phyloP scores from a whole-genome alignment of 2,797 vertebrate genomes.

The Tragopan temminckii region DNA sequence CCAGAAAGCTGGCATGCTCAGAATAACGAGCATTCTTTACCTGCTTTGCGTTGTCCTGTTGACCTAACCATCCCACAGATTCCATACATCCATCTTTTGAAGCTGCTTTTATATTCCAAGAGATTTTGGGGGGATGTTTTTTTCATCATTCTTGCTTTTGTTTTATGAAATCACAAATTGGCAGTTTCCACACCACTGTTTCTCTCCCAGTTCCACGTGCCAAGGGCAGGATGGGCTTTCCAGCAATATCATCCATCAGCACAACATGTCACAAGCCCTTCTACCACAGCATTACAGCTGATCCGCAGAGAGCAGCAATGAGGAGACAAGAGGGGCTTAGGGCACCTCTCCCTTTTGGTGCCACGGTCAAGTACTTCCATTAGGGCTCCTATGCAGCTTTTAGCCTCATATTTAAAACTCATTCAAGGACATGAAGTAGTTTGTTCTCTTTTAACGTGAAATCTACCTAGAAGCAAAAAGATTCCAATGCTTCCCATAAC shows the following conservation, averaged over 20 bases:
- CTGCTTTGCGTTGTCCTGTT: neutral
- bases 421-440: neutral
- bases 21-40: neutral
- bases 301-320: rapidly evolving
- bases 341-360: neutral
- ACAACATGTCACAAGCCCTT: neutral
- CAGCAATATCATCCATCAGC: neutral
- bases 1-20: neutral
- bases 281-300: too few species aligned
- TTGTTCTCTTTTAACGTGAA: neutral
- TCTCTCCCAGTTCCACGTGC: neutral
- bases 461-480: neutral
- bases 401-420: neutral
- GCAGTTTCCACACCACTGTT: neutral
- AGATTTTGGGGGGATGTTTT: neutral
- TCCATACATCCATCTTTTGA: neutral
- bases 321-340: neutral
- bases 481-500: neutral
- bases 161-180: neutral
- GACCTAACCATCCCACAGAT: neutral
- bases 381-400: neutral
- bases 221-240: neutral
- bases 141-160: too few species aligned
- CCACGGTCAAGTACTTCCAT: neutral
- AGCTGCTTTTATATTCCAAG: neutral